Base-by-base conservation (phyloP, 2,888 invertebrate species). In the Synanthedon tipuliformis region DNA sequence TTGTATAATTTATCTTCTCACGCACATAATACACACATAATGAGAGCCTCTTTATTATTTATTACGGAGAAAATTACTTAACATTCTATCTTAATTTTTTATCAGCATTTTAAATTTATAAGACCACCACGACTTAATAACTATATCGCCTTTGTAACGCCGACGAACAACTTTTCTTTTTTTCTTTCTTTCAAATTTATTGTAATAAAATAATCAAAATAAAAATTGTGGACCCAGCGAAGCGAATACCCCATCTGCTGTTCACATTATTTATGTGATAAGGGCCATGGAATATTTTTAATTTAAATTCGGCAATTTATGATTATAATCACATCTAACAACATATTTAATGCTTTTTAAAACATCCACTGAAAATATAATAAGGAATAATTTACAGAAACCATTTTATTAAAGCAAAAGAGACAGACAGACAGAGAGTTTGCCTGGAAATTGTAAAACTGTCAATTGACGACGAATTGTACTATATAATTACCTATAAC, bases 221-320 rank as follows among this genome's bases (percentile, higher is more conserved):
- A 69, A 75, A 75, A 69, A 68, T 73, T 66, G 69, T 66, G 66
- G 69, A 59, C 63, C 61, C 62, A 64, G 64, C 61, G 68, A 73
- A 34, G 49, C 51, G 78, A 69, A 68, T 66, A 66, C 62, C 63
- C 71, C 81, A 80, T 83, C 80, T 81, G 83, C 76, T 53, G 51
- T 74, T 74, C 68, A 65, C 64, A 62, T 79, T 81, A 82, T 85
- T 84, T 84, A 85, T 84, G 82, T 77, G 77, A 82, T 78, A 79
- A 75, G 69, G 70, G 71, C 69, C 76, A 64, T 65, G 70, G 72
- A 45, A 16, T 5, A 1, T 69, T 78, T 81, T 77, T 78, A 73
- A 75, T 81, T 78, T 75, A 72, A 75, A 80, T 81, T 79, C 74
- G 76, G 76, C 74, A 76, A 80, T 81, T 82, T 83, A 82, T 78